Conservation (phyloP, 2,888 invertebrate species). For the Eupeodes latifasciatus region DNA sequence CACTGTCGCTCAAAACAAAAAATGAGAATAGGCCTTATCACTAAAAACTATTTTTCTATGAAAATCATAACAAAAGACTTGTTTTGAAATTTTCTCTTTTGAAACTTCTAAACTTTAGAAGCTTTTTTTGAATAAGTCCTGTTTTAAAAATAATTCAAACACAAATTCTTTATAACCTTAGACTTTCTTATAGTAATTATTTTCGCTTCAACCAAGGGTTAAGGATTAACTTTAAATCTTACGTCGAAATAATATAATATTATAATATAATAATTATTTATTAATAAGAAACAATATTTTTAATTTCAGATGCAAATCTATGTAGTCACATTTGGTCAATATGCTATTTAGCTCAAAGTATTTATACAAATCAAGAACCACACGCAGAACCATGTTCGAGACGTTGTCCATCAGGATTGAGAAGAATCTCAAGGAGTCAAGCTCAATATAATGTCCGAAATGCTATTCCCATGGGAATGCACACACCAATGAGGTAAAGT, state of each 20-base stretch:
- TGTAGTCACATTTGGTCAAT: slow-evolving; percentile 93
- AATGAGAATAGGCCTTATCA: too few species aligned
- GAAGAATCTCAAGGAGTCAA: slow-evolving; percentile 79
- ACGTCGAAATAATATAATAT: not conserved
- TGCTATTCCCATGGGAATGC: slow-evolving; percentile 88
- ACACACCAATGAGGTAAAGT: slow-evolving; percentile 90
- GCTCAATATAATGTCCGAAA: slow-evolving; percentile 85
- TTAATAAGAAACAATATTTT: not conserved
- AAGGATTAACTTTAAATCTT: not conserved
- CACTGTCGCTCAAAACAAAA: too few species aligned
- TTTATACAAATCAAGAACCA: slow-evolving; percentile 86
- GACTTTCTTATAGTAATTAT: too few species aligned
- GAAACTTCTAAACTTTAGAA: too few species aligned
- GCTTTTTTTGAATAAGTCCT: too few species aligned
- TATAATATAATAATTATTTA: not conserved
- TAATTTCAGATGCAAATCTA: slow-evolving; percentile 87
- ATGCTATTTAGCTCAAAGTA: slow-evolving; percentile 91
- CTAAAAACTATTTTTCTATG: too few species aligned
- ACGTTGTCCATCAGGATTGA: slow-evolving; percentile 88
- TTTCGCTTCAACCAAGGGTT: not conserved
- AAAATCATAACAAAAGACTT: too few species aligned
- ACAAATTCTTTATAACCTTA: too few species aligned
- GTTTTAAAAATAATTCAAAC: too few species aligned
- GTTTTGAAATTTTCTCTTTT: too few species aligned
- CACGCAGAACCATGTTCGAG: slow-evolving; percentile 90